Evolutionary conservation across 2,888 invertebrate genomes (phyloP), one percentile per base, ranked within the genome.

Genomic region (Gymnocheta viridis): DNA sequence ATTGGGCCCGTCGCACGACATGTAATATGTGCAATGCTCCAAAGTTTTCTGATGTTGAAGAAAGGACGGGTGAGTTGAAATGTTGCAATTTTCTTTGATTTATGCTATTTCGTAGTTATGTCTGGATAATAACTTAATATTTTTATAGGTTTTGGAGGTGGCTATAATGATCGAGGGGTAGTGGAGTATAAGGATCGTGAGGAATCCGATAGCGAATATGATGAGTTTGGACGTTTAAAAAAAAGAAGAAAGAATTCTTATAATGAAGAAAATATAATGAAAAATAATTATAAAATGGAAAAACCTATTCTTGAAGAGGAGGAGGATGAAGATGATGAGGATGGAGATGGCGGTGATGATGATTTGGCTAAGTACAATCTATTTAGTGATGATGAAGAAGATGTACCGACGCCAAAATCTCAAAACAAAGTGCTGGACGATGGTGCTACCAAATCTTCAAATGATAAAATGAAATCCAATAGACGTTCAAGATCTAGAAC

Each of bases 21-120:
- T 99, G 99, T 93, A 99, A 99, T 92, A 97, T 99, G 93, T 99
- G 99, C 92, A 99, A 99, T 93, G 98, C 99, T 4, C 98, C 99
- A 0, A 99, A 99, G 92, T 97, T 98, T 91, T 98, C 97, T 19
- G 98, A 98, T 92, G 96, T 98, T 82, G 95, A 97, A 91, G 95
- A 96, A 89, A 93, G 96, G 86, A 94, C 94, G 76, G 96, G 94
- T 92, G 85, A 87, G 89, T 87, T 14, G 4, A 9, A 72, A 22
- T 58, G 10, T 32, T 60, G n/a, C 35, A 17, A n/a, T n/a, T n/a
- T 19, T 32, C 7, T 14, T 54, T 32, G 14, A 47, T 6, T 1
- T 64, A 17, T 19, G 9, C 2, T 5, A 17, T 6, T 7, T 41
- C n/a, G 2, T 17, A n/a, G 22, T 60, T 19, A 9, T 38, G 1